Conservation (phyloP, 2,888 invertebrate genomes). For the Apamea monoglypha region DNA sequence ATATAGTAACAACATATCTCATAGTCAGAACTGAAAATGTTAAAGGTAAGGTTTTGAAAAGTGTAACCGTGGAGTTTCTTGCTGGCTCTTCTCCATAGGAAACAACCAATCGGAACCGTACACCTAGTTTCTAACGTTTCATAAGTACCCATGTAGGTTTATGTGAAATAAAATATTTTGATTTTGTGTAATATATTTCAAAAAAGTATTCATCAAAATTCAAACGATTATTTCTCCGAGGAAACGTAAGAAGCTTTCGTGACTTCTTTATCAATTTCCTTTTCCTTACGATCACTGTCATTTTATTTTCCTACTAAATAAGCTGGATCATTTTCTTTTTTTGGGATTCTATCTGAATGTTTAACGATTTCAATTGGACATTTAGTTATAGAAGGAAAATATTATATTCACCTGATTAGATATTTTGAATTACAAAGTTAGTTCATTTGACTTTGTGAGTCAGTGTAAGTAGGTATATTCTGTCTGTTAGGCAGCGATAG, state of each 20-base stretch:
- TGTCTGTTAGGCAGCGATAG: neutral
- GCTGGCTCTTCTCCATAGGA: no score
- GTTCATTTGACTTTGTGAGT: neutral
- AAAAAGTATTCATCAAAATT: slow-evolving; percentile 9
- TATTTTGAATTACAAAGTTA: neutral
- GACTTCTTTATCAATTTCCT: slow-evolving; percentile 38
- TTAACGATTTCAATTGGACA: neutral
- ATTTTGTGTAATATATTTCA: no score
- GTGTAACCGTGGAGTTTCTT: no score
- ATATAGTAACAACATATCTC: neutral
- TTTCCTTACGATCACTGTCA: slow-evolving; percentile 6
- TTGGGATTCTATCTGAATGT: neutral
- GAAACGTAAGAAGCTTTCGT: neutral
- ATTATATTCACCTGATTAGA: neutral
- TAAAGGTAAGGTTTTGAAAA: neutral
- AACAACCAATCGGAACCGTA: no score
- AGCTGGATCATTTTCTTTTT: neutral
- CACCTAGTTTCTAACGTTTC: no score
- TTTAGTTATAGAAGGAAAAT: neutral
- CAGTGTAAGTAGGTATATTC: neutral
- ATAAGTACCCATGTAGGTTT: neutral
- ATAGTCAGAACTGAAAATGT: slow-evolving; percentile 9
- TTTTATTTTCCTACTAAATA: slow-evolving; percentile 4
- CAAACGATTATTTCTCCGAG: slow-evolving; percentile 34
- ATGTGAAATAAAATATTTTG: no score